Evolutionary conservation across 2,113 vertebrate species (phyloP).

Genomic region (Thomomys bottae): DNA sequence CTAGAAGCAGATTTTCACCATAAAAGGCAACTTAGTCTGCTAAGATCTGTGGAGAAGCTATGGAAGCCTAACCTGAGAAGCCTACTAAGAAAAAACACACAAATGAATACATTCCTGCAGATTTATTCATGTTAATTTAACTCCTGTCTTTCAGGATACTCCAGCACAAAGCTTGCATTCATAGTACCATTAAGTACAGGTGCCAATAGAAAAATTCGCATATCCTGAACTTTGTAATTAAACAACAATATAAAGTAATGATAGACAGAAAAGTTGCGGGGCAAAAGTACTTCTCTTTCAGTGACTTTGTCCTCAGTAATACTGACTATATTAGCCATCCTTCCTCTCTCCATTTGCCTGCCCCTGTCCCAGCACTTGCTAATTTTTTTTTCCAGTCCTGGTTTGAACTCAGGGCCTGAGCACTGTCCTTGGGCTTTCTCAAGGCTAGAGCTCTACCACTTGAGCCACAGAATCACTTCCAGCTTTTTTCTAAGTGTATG

Average conservation of each 20-base stretch:
- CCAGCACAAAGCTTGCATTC: not conserved
- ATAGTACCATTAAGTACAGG: not conserved
- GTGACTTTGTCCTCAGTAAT: not conserved
- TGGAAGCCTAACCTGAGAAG: not conserved
- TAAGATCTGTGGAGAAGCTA: not conserved
- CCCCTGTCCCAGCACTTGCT: too few species aligned
- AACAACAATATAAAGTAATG: not conserved
- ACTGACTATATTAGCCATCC: not conserved
- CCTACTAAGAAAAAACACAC: not conserved
- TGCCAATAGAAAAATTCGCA: not conserved
- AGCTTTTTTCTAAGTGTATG: too few species aligned
- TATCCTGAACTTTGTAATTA: not conserved
- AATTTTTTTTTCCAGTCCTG: too few species aligned
- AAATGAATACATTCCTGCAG: not conserved
- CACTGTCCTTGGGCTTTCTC: too few species aligned
- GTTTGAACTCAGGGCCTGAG: too few species aligned
- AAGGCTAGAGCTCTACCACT: too few species aligned
- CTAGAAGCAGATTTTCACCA: not conserved
- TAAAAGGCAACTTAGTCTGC: not conserved
- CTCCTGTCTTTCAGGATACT: not conserved
- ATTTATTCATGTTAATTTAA: not conserved
- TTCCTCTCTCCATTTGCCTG: too few species aligned
- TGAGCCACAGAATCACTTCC: too few species aligned
- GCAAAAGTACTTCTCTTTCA: not conserved
- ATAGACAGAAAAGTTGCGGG: not conserved